phyloP scores from a whole-genome alignment of 2,113 vertebrate genomes.

The Bungarus multicinctus region DNA sequence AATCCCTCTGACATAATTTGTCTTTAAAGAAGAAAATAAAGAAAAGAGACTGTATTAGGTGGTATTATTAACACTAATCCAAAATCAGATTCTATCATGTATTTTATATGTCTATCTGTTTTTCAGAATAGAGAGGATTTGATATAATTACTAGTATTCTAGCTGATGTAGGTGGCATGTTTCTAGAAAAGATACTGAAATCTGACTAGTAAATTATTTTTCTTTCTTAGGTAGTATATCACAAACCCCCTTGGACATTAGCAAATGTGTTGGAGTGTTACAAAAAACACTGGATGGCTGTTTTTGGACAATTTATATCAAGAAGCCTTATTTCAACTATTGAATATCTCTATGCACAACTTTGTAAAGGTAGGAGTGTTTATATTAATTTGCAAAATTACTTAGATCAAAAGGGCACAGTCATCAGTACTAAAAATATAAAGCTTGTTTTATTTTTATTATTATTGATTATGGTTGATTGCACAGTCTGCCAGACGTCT shows the following conservation, averaged over 20 bases:
- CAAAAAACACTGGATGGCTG: conserved; percentile 90
- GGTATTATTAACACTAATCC: no score
- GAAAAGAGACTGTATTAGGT: not conserved
- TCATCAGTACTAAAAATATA: not conserved
- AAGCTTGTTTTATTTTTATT: not conserved
- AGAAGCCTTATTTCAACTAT: conserved; percentile 72
- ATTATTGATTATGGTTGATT: not conserved
- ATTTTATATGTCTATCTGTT: not conserved
- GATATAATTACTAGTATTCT: not conserved
- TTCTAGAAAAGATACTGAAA: not conserved
- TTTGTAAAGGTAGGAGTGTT: conserved; percentile 75
- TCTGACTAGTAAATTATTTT: not conserved
- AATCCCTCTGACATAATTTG: not conserved
- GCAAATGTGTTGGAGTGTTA: conserved; percentile 80
- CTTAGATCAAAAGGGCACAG: not conserved
- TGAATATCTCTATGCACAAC: conserved; percentile 72
- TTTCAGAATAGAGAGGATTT: not conserved
- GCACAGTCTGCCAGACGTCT: not conserved
- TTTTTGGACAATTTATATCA: conserved; percentile 83
- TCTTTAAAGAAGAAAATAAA: not conserved
- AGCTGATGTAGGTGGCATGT: not conserved
- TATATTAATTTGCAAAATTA: not conserved
- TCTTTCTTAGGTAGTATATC: conserved; percentile 76
- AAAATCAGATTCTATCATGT: not conserved
- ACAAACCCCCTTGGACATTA: conserved; percentile 90